Evolutionary conservation across 2,888 invertebrate species (phyloP), one percentile per base, ranked within the genome.

Genomic region (Caenorhabditis panamensis): DNA sequence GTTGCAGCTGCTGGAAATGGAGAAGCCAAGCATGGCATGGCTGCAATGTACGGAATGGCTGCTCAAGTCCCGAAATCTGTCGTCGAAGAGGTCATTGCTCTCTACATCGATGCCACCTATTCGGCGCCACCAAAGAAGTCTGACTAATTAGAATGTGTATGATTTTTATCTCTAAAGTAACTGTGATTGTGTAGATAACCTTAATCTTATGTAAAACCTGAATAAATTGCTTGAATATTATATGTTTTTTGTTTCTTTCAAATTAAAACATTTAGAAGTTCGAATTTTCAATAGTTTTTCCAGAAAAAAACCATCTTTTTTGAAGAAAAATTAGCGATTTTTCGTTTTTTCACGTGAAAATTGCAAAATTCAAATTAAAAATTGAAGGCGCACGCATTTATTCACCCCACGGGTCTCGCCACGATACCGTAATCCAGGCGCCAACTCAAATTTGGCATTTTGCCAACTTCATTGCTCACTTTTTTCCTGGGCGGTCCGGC

Each of bases 1-100:
- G 82, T 90, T 2, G 71, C 76, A 3, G 56, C 69, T 5, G 54
- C 71, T 36, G 83, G 84, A 20, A 83, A 89, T 53, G 82, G 82
- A 44, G 88, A 89, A n/a, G 79, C 81, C 41, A 78, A 84, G 13
- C 83, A 87, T 18, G 77, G 85, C 44, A 89, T 89, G 67, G 95
- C 95, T 93, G 96, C 96, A n/a, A 93, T 97, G 88, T 97, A 97
- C 92, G 97, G 97, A 44, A 94, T 95, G 90, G 95, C 96, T 0
- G 96, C 97, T 91, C 94, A 94, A 84, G 94, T 99, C 83, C 95
- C 97, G 0, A 94, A 97, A 71, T 94, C 95, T 26, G 93, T 99
- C 22, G 96, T 99, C 1, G 94, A 94, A 0, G 96, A 97, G 88
- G 95, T 98, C 78, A 95, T 95, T 0, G 94, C 94, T 87, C 93